phyloP scores from a whole-genome alignment of 2,888 invertebrate genomes.

The Yponomeuta malinellus region DNA sequence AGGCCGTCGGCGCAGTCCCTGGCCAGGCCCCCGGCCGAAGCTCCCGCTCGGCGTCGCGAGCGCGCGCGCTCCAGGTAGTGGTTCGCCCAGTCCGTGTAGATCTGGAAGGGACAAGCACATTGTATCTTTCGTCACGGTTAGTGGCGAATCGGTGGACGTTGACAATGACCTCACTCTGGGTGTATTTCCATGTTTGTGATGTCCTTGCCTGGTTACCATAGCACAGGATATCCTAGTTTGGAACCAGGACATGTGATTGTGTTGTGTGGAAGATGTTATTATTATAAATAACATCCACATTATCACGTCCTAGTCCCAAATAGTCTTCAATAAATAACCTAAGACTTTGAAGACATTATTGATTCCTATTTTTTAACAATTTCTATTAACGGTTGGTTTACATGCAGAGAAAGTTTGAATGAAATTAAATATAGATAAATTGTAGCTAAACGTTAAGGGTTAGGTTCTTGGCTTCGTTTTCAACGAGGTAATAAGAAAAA shows the following conservation, averaged over 20 bases:
- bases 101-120: constrained; percentile 73
- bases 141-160: not conserved
- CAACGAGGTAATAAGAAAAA: not conserved
- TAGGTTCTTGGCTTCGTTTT: not conserved
- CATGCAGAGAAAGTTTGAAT: no score
- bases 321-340: not conserved
- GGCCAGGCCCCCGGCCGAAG: constrained; percentile 82
- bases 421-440: not conserved
- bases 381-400: no score
- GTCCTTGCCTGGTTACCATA: no score
- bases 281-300: no score
- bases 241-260: no score
- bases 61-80: constrained; percentile 95
- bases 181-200: no score
- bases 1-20: constrained; percentile 95
- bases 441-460: not conserved
- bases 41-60: constrained; percentile 87
- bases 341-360: not conserved
- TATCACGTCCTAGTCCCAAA: no score
- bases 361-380: no score
- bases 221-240: no score
- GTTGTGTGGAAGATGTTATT: no score
- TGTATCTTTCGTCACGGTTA: not conserved
- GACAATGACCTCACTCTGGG: no score
- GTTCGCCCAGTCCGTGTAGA: constrained; percentile 99